These are phyloP conservation scores for Thunnus albacares DNA, from an alignment of 2,797 vertebrate species.

Conservation along the genomic window DNA sequence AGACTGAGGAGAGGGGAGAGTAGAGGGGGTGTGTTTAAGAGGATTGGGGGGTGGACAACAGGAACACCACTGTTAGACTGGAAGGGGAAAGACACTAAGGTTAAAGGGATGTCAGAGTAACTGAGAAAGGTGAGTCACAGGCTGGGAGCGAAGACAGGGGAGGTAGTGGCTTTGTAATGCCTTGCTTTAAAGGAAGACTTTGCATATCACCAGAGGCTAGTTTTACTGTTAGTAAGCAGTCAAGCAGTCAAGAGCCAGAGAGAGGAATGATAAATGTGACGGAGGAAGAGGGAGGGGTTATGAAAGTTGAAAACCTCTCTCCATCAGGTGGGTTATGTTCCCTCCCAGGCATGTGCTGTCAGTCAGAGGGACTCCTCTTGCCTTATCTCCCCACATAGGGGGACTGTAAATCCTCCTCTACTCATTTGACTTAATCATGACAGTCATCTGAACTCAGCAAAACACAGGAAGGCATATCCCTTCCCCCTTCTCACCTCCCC, in stretches of 20 bases:
- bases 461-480: slow-evolving; percentile 74
- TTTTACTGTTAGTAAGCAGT: slow-evolving; percentile 45
- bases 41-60: slow-evolving; percentile 80
- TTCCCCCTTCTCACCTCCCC: slow-evolving; percentile 54
- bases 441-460: slow-evolving; percentile 86
- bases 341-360: slow-evolving; percentile 79
- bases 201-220: slow-evolving; percentile 26
- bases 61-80: slow-evolving; percentile 89
- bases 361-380: slow-evolving; percentile 77
- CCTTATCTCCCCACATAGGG: slow-evolving; percentile 84
- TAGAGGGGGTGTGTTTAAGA: slow-evolving; percentile 75
- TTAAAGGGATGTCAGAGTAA: slow-evolving; percentile 44
- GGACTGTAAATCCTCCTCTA: slow-evolving; percentile 85
- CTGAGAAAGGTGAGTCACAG: slow-evolving; percentile 64
- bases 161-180: slow-evolving; percentile 40
- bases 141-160: slow-evolving; percentile 28
- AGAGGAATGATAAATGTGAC: slow-evolving; percentile 65
- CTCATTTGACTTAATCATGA: slow-evolving; percentile 87
- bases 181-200: slow-evolving; percentile 36
- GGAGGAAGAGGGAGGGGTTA: slow-evolving; percentile 62
- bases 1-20: slow-evolving; percentile 85
- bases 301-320: slow-evolving; percentile 70
- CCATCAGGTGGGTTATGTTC: slow-evolving; percentile 76
- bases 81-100: slow-evolving; percentile 73
- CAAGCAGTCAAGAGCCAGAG: slow-evolving; percentile 7